Percentiles rank a stretch among this genome's conserved stretches.
Conservation (phyloP, 2,888 invertebrate genomes). For the Drosophila koepferae region DNA sequence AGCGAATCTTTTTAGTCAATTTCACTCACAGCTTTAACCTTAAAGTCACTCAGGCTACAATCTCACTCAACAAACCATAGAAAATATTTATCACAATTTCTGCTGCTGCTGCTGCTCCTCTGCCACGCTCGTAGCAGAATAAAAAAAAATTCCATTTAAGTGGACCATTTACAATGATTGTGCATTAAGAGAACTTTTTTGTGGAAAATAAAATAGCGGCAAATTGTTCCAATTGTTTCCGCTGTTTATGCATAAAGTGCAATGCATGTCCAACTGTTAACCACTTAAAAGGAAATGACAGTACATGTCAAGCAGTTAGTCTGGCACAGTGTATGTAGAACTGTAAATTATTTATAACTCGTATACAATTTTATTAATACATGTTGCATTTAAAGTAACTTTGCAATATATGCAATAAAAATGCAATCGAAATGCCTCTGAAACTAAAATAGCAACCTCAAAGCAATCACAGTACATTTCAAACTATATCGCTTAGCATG, state of each 20-base stretch:
- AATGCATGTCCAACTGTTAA: slow-evolving; percentile 3
- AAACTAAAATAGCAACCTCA: not conserved
- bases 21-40: not conserved
- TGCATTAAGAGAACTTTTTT: slow-evolving; percentile 39
- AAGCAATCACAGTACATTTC: not conserved
- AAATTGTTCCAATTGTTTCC: slow-evolving; percentile 22
- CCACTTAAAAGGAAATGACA: not conserved
- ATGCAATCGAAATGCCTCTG: not conserved
- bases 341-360: not conserved
- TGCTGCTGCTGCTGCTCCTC: not conserved
- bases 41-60: not conserved
- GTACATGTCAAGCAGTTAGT: not conserved
- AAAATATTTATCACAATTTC: not conserved
- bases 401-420: not conserved
- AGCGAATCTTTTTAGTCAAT: not conserved
- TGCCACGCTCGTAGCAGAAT: not conserved
- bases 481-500: slow-evolving; percentile 12
- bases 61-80: not conserved
- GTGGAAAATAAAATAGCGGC: not conserved
- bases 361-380: not conserved
- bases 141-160: slow-evolving; percentile 19
- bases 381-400: not conserved
- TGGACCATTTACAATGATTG: slow-evolving; percentile 34
- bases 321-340: not conserved
- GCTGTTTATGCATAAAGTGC: slow-evolving; percentile 15